These are phyloP conservation scores for Busseola fusca DNA, from an alignment of 2,888 invertebrate species.

Conservation along the genomic window DNA sequence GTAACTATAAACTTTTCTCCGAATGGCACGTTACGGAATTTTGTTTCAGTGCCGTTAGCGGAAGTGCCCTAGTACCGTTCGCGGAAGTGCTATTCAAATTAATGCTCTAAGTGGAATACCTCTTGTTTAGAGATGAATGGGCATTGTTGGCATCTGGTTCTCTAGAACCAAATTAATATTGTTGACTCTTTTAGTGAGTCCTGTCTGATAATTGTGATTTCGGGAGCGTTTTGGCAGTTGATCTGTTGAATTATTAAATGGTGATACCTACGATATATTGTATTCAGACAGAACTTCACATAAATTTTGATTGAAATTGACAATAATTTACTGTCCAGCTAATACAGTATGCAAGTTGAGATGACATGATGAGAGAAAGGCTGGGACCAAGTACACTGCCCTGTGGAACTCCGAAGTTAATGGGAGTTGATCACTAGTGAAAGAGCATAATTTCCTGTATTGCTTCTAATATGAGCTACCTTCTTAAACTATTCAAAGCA, in stretches of 20 bases:
- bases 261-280: too few relatives aligned
- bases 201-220: conserved; percentile 16
- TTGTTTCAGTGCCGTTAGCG: too few relatives aligned
- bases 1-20: too few relatives aligned
- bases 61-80: too few relatives aligned
- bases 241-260: not conserved
- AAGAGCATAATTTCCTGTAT: not conserved
- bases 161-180: not conserved
- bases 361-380: too few relatives aligned
- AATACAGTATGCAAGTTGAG: not conserved
- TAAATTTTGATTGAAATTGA: not conserved
- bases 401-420: not conserved
- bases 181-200: conserved; percentile 9
- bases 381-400: too few relatives aligned
- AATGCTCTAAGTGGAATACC: too few relatives aligned
- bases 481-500: too few relatives aligned
- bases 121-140: not conserved
- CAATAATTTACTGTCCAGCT: not conserved
- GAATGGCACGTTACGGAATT: too few relatives aligned
- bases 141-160: conserved; percentile 11
- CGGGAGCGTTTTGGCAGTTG: not conserved
- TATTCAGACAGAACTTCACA: not conserved
- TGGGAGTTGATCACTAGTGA: not conserved
- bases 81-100: too few relatives aligned
- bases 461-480: not conserved